Evolutionary conservation across 2,797 vertebrate genomes (phyloP), one percentile per base, ranked within the genome.

Genomic region (Lophotriccus pileatus): DNA sequence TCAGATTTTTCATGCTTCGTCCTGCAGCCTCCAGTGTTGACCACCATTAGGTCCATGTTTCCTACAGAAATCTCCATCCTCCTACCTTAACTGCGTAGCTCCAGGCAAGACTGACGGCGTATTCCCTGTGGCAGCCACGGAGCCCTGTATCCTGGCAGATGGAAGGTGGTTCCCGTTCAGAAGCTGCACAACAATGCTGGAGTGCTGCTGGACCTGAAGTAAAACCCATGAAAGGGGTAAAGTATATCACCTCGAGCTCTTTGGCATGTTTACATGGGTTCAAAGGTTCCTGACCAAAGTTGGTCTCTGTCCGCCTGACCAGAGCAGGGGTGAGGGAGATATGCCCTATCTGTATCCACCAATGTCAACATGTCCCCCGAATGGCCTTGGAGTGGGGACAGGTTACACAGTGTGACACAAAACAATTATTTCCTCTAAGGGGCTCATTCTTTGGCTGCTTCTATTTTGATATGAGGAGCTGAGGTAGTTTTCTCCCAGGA

Each of bases 81-180:
- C 80, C 73, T 84, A 60, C 83, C 41, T 86, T 79, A 32, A 6
- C 27, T 10, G 7, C 0, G 9, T 24, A 22, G 41, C 0, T 2
- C 53, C 0, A 5, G 28, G 37, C 30, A 39, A 53, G 46, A 46
- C 32, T 0, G 0, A 4, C 1, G 6, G 36, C 0, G 0, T 14
- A 12, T 3, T 10, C 56, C 73, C 81, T 5, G 15, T 5, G 73
- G 49, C 39, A 49, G n/a, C 37, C 27, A 37, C 3, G 3, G 56
- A 44, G 16, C 7, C 0, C 0, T 25, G 14, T 0, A 2, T 60
- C 32, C 30, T 5, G 22, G 49, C 8, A 14, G 10, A 12, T 27
- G 47, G 41, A 37, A 75, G 23, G 44, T 3, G 36, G 14, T n/a
- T 77, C 6, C 32, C 0, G 0, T 12, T 74, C 85, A 52, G 52